Conservation (phyloP, 2,888 invertebrate genomes). For the Lepidocyrtoides sp. region DNA sequence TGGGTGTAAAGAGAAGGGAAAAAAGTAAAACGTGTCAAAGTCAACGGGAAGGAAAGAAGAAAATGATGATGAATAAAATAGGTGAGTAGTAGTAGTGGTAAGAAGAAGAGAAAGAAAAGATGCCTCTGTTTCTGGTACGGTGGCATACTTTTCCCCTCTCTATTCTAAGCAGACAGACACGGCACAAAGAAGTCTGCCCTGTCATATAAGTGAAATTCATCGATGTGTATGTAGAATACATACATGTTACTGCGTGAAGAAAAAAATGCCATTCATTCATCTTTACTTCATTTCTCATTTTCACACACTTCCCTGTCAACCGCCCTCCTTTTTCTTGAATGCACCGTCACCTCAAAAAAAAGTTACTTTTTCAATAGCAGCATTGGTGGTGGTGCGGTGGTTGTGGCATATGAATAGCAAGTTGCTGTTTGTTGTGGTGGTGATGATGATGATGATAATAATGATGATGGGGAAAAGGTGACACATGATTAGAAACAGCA, state of each 20-base stretch:
- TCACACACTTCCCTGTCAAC: neutral
- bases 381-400: neutral
- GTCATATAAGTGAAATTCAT: too few species aligned
- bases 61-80: constrained; percentile 34
- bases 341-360: neutral
- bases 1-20: neutral
- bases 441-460: too few species aligned
- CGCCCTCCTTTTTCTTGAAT: neutral
- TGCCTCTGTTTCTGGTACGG: neutral
- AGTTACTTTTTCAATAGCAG: neutral
- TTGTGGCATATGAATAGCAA: neutral
- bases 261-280: too few species aligned
- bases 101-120: neutral
- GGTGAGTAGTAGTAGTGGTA: neutral
- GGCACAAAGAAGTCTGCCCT: neutral
- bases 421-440: neutral
- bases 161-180: neutral
- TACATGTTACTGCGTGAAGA: too few species aligned
- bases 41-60: neutral
- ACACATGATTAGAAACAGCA: constrained; percentile 21
- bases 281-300: neutral
- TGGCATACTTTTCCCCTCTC: neutral
- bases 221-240: too few species aligned
- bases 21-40: constrained; percentile 45
- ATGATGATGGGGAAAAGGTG: constrained; percentile 16